Evolutionary conservation across 1,140 invertebrate species (phyloP), one percentile per base, ranked within the genome.

Genomic region (Panagrolaimus sp.): DNA sequence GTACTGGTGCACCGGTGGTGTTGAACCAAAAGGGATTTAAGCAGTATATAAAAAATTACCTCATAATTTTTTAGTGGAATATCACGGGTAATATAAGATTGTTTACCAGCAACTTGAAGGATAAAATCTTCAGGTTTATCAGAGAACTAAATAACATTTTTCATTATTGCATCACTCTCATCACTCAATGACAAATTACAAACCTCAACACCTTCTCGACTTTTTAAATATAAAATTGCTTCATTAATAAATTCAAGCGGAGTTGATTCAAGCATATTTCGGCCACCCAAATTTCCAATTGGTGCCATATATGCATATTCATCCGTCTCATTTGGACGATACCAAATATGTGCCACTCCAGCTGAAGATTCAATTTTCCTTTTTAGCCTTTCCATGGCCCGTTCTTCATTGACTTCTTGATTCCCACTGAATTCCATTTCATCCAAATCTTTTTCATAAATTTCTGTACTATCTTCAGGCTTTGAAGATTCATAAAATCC

Each of bases 321-420:
- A 58, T 58, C 52, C 12, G 52, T 58, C 1, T 24, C 52, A 58
- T 58, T 28, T 28, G 52, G 52, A 3, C 17, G 26, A 65, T 38
- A 68, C 38, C 68, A 75, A 48, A 79, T 65, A 55, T 76, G 74
- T 17, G 71, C 17, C 38, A 72, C 77, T 10, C 62, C 71, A 47
- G 66, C 55, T 8, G 72, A 78, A 24, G 44, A 55, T 55, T 78
- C 65, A 14, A 76, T 68, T 45, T 78, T 78, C 17, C 64, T 58
- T 26, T 43, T 58, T 21, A 76, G 63, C 21, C 66, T 48, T 43
- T 76, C 67, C 63, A 76, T 58, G 15, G 75, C 73, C 17, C 67
- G 43, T 28, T 45, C 32, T 17, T 79, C 68, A 38, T 58, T 63
- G 5, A 80, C 76, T 45, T 80, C 26, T 69, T 79, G 77, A 17